phyloP scores from a whole-genome alignment of 2,113 vertebrate genomes.

The Acanthochromis polyacanthus region DNA sequence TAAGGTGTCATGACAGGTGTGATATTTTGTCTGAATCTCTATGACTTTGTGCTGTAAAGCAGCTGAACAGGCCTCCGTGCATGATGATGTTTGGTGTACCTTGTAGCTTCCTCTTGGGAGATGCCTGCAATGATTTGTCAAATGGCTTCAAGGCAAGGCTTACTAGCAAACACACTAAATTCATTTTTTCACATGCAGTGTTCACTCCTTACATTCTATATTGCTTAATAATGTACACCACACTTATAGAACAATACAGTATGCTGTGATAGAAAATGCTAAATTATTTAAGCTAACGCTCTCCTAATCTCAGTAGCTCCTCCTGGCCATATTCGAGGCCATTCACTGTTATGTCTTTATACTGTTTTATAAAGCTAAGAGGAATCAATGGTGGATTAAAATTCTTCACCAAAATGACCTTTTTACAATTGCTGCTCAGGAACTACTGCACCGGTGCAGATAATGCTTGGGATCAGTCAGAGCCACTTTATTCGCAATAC shows the following conservation, averaged over 20 bases:
- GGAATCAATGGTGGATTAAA: slow-evolving; percentile 20
- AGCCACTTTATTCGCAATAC: not conserved
- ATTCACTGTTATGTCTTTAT: slow-evolving; percentile 42
- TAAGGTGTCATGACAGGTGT: slow-evolving; percentile 73
- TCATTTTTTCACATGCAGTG: slow-evolving; percentile 30
- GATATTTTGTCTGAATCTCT: slow-evolving; percentile 70
- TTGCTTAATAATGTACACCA: slow-evolving; percentile 60
- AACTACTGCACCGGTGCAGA: not conserved
- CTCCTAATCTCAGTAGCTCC: slow-evolving; percentile 36
- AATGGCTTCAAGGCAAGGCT: slow-evolving; percentile 40
- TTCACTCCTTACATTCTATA: slow-evolving; percentile 48
- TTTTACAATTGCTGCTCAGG: slow-evolving; percentile 17
- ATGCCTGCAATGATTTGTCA: slow-evolving; percentile 47
- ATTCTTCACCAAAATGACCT: slow-evolving; percentile 17
- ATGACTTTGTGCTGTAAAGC: slow-evolving; percentile 41
- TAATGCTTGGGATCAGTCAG: not conserved
- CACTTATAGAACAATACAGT: slow-evolving; percentile 43
- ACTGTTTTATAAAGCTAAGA: slow-evolving; percentile 22
- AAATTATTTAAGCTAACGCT: slow-evolving; percentile 71
- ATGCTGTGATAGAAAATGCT: slow-evolving; percentile 38
- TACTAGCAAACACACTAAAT: slow-evolving; percentile 41
- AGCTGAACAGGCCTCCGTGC: slow-evolving; percentile 26
- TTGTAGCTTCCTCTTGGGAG: slow-evolving; percentile 50
- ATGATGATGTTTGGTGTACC: slow-evolving; percentile 53
- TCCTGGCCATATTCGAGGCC: slow-evolving; percentile 27